Percentiles rank a stretch among this genome's conserved stretches.
Conservation (phyloP, 1,140 invertebrate species). For the Nephila pilipes region DNA sequence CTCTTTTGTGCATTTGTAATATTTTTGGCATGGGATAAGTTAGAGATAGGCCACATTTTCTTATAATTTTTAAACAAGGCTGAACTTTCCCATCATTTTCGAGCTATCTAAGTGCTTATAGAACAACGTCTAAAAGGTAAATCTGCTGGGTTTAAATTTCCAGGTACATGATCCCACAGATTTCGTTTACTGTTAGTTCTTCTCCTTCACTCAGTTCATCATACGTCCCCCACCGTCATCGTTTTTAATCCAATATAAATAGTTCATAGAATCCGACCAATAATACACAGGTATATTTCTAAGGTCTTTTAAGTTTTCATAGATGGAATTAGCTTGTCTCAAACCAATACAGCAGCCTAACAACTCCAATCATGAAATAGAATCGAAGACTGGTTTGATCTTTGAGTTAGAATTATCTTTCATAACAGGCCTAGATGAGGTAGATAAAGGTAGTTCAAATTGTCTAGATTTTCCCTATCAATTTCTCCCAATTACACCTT, state of each 20-base stretch:
- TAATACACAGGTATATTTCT: not conserved
- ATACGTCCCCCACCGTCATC: not conserved
- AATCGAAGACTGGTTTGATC: no score
- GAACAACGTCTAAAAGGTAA: constrained; percentile 3
- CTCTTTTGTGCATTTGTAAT: constrained; percentile 53
- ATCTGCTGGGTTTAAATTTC: constrained; percentile 24
- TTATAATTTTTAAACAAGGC: no score
- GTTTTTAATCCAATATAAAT: no score
- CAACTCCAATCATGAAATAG: not conserved
- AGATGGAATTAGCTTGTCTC: not conserved
- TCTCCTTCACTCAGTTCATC: constrained; percentile 4
- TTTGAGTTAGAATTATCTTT: no score
- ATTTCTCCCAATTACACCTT: no score
- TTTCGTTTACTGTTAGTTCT: not conserved
- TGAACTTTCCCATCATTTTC: constrained; percentile 52
- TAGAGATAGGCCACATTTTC: constrained; percentile 45
- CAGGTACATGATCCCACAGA: constrained; percentile 33
- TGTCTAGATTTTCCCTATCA: no score
- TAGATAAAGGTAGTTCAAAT: no score
- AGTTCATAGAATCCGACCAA: constrained; percentile 7
- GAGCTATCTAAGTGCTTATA: not conserved
- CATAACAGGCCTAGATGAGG: no score
- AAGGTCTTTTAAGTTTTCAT: not conserved
- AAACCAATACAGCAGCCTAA: not conserved
- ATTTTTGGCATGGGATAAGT: constrained; percentile 26